Evolutionary conservation across 2,797 vertebrate species (phyloP).

Genomic region (Sciurus vulgaris): DNA sequence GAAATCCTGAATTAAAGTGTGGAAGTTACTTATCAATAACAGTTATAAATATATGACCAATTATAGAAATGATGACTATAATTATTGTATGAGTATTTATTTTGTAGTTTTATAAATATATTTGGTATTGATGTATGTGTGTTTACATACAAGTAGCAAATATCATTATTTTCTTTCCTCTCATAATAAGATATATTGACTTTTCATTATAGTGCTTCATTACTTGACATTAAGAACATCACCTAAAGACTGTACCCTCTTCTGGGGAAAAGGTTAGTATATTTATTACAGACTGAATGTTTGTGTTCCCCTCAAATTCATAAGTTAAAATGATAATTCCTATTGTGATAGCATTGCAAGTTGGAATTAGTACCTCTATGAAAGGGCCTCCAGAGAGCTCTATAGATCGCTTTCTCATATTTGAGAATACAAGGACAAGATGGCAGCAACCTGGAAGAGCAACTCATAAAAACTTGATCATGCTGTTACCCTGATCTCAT

Average conservation of each 20-base stretch:
- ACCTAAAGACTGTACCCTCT: neutral
- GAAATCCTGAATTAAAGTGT: neutral
- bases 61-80: neutral
- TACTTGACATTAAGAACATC: neutral
- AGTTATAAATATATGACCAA: neutral
- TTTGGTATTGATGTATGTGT: neutral
- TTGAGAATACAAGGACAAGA: neutral
- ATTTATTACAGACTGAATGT: neutral
- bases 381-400: neutral
- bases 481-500: neutral
- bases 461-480: too few species aligned
- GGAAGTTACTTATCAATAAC: neutral
- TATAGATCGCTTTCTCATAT: neutral
- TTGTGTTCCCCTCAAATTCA: neutral
- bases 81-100: neutral
- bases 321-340: neutral
- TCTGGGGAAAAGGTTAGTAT: neutral
- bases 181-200: neutral
- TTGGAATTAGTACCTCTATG: neutral
- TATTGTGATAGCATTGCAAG: neutral
- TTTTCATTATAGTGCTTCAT: neutral
- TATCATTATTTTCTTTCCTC: neutral
- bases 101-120: neutral
- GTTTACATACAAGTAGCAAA: neutral
- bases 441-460: neutral